phyloP scores from a whole-genome alignment of 2,888 invertebrate genomes.

The Drosophila nr. perissopoda region DNA sequence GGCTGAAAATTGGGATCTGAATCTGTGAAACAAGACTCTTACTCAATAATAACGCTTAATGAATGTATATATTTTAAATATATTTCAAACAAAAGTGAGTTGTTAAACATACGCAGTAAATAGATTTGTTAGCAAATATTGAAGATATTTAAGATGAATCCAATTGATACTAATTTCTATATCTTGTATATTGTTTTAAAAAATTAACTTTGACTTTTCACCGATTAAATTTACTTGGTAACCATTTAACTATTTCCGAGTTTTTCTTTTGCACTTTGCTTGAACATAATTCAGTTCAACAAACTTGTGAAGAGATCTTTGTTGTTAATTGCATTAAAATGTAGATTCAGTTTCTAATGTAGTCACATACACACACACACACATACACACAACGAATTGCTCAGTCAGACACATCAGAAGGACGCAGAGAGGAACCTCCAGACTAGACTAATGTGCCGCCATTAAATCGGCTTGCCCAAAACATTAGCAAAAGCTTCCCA shows the following conservation, averaged over 20 bases:
- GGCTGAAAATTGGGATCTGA: neutral
- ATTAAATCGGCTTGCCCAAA: slow-evolving; percentile 69
- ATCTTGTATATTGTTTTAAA: neutral
- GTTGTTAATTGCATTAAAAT: slow-evolving; percentile 3
- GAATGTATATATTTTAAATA: neutral
- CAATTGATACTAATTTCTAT: neutral
- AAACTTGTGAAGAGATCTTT: neutral
- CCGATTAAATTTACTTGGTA: neutral
- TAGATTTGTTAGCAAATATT: neutral
- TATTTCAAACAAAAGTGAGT: neutral
- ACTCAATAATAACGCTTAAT: too few species aligned
- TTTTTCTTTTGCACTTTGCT: neutral
- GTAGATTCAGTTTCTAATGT: slow-evolving; percentile 9
- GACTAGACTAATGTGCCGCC: slow-evolving; percentile 60
- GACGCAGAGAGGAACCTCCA: slow-evolving; percentile 4
- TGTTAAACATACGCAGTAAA: neutral
- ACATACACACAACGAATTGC: slow-evolving; percentile 12
- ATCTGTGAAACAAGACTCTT: neutral
- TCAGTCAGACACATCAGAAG: slow-evolving; percentile 27
- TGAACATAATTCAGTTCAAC: slow-evolving; percentile 9
- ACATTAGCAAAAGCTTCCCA: slow-evolving; percentile 52
- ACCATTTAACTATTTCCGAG: neutral
- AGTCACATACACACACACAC: neutral
- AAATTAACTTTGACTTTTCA: neutral
- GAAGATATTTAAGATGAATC: neutral